A percentile compares a stretch with the other conserved stretches of the same genome.
Evolutionary conservation across 2,888 invertebrate genomes (phyloP).

Genomic region (Alviniconcha strummeri): DNA sequence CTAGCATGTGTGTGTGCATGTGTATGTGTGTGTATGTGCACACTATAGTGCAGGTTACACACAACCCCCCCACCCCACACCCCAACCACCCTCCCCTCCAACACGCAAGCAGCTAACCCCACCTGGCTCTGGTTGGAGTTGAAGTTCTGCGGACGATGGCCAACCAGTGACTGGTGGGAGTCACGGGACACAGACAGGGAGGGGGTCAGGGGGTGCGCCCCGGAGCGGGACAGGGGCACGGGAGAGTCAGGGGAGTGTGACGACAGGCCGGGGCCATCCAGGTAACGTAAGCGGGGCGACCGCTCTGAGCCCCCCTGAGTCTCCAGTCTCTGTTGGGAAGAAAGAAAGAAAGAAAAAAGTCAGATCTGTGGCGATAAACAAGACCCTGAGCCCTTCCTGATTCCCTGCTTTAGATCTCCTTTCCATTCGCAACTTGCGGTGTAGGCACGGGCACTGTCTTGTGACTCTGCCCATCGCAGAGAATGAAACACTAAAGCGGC

Average conservation of each 20-base stretch:
- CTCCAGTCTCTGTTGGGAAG: conserved; percentile 13
- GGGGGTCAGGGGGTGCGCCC: neutral
- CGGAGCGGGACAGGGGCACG: neutral
- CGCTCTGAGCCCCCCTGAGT: neutral
- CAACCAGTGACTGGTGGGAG: conserved; percentile 15
- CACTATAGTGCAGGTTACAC: neutral
- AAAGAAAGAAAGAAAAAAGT: neutral
- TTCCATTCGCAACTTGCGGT: too few species aligned
- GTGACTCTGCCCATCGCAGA: too few species aligned
- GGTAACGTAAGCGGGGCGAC: neutral
- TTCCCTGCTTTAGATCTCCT: too few species aligned
- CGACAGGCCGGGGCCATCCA: neutral
- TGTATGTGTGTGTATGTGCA: neutral
- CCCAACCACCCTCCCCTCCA: too few species aligned
- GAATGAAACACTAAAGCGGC: too few species aligned
- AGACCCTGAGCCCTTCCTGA: too few species aligned
- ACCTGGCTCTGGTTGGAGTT: conserved; percentile 8
- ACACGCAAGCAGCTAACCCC: neutral
- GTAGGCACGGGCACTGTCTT: too few species aligned
- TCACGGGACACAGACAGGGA: neutral
- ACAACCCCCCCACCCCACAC: too few species aligned
- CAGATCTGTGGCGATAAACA: too few species aligned
- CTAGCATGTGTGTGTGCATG: neutral
- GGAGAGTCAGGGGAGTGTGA: neutral
- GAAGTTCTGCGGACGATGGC: conserved; percentile 30